Evolutionary conservation across 2,797 vertebrate genomes (phyloP).

Genomic region (Xenopus petersii): DNA sequence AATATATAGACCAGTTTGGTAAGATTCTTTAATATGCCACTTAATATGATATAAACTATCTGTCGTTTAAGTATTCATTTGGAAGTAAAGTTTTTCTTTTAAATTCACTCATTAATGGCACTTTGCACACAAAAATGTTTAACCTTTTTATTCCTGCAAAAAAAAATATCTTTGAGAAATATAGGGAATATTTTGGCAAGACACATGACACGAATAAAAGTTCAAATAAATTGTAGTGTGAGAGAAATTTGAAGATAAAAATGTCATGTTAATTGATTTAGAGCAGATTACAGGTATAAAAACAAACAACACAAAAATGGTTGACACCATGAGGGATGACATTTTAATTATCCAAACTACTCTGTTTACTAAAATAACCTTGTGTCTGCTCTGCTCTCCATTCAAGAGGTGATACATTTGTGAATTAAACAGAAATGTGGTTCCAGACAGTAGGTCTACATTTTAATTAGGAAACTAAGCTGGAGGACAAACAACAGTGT

Average conservation of each 20-base stretch:
- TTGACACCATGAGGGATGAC: conserved; percentile 29
- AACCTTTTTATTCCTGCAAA: too few relatives aligned
- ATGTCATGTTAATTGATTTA: conserved; percentile 21
- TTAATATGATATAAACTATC: too few relatives aligned
- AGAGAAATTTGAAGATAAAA: conserved; percentile 15
- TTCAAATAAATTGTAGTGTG: too few relatives aligned
- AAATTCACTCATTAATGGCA: too few relatives aligned
- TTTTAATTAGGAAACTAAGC: conserved; percentile 41
- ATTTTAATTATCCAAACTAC: conserved; percentile 37
- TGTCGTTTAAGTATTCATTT: too few relatives aligned
- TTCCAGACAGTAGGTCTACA: conserved; percentile 26
- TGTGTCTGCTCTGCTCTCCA: background rate
- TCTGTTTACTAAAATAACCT: conserved; percentile 29
- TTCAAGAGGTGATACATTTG: conserved; percentile 33
- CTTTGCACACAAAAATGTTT: too few relatives aligned
- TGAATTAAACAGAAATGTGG: conserved; percentile 39
- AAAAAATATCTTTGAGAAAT: too few relatives aligned
- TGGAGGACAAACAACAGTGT: conserved; percentile 24
- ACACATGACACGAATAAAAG: too few relatives aligned
- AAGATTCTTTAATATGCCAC: too few relatives aligned
- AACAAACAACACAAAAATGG: conserved; percentile 1
- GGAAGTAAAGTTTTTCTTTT: too few relatives aligned
- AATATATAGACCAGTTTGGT: too few relatives aligned
- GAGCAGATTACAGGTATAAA: conserved; percentile 1
- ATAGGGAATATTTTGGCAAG: too few relatives aligned